These are phyloP conservation scores for Caenorhabditis inopinata DNA, from an alignment of 1,140 invertebrate genomes.

Conservation along the genomic window DNA sequence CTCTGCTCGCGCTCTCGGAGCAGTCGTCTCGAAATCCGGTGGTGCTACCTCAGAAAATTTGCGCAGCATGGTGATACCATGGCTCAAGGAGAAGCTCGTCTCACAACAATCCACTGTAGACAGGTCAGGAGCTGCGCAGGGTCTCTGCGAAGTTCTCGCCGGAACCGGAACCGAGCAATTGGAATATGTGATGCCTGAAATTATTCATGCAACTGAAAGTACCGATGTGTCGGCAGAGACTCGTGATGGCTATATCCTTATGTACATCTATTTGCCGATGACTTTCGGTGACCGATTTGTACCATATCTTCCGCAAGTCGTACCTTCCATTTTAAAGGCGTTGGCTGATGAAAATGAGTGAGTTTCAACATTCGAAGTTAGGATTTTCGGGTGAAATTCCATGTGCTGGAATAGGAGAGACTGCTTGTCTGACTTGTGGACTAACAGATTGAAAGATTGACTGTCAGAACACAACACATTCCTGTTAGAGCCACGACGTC, in stretches of 20 bases:
- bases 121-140: constrained; percentile 94
- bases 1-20: constrained; percentile 87
- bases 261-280: constrained; percentile 98
- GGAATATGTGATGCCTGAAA: constrained; percentile 94
- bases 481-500: no score
- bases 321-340: constrained; percentile 94
- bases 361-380: no score
- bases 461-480: no score
- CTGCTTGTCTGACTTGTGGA: no score
- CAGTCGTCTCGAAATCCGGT: constrained; percentile 92
- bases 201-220: constrained; percentile 86
- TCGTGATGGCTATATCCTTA: constrained; percentile 98
- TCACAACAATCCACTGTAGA: constrained; percentile 80
- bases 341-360: constrained; percentile 97
- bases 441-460: no score
- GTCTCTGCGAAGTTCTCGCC: constrained; percentile 79
- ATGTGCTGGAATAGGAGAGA: no score
- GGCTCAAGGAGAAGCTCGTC: constrained; percentile 97
- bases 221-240: constrained; percentile 69
- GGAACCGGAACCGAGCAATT: constrained; percentile 91
- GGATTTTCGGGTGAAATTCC: no score
- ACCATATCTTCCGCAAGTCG: constrained; percentile 92
- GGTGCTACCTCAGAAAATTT: constrained; percentile 52
- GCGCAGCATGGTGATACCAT: constrained; percentile 74
- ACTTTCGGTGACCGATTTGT: constrained; percentile 93